phyloP scores from a whole-genome alignment of 2,888 invertebrate species.

The Camponotus fellah region DNA sequence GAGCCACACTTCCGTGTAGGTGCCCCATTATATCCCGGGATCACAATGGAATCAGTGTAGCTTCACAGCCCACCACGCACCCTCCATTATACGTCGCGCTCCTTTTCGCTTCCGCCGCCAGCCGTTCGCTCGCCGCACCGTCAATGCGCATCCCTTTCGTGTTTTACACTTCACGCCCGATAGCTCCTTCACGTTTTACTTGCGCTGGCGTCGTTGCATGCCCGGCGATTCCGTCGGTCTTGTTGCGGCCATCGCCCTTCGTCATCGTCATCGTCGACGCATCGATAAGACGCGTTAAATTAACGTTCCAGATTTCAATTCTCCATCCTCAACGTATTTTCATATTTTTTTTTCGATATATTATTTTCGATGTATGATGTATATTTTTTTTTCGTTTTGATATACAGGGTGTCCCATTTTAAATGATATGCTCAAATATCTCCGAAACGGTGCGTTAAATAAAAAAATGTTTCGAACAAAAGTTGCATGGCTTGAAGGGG shows the following conservation, averaged over 20 bases:
- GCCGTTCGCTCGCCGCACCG: conserved; percentile 33
- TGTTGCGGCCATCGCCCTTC: background rate
- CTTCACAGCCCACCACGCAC: conserved; percentile 48
- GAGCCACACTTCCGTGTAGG: conserved; percentile 76
- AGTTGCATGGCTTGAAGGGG: no score
- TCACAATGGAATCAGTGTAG: conserved; percentile 76
- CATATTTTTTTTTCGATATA: background rate
- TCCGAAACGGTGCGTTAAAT: no score
- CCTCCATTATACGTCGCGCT: conserved; percentile 61
- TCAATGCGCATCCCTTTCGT: conserved; percentile 61
- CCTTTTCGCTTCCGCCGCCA: conserved; percentile 61
- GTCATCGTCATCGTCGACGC: background rate
- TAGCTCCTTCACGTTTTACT: conserved; percentile 52
- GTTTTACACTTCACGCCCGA: conserved; percentile 65
- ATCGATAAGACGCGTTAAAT: conserved; percentile 1
- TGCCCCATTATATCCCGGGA: conserved; percentile 74
- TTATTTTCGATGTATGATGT: no score
- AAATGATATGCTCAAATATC: no score
- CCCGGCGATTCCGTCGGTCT: conserved; percentile 27
- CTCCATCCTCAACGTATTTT: no score
- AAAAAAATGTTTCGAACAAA: no score
- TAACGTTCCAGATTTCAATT: conserved; percentile 3
- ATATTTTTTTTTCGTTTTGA: no score
- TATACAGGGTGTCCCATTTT: no score
- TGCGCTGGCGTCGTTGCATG: conserved; percentile 21